These are phyloP conservation scores for Ceyx margarethae DNA, from an alignment of 2,113 vertebrate genomes.

Conservation along the genomic window DNA sequence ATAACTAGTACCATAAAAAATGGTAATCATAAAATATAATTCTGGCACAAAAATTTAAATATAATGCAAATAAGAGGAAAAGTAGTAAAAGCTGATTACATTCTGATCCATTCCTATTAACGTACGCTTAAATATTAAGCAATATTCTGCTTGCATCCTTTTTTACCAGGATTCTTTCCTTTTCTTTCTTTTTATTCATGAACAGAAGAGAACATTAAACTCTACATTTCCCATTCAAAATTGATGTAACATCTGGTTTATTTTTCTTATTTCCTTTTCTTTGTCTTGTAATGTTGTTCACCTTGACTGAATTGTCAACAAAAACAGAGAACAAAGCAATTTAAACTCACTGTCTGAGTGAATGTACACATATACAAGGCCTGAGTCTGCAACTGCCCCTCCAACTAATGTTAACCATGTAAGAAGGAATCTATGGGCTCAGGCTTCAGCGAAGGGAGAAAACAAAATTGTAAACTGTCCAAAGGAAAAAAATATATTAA, in stretches of 20 bases:
- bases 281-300: neutral
- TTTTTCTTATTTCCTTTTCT: neutral
- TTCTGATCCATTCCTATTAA: neutral
- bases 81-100: neutral
- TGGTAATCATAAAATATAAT: slow-evolving; percentile 25
- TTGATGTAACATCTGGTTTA: neutral
- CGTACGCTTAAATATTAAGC: neutral
- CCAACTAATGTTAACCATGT: neutral
- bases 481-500: neutral
- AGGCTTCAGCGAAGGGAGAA: neutral
- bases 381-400: neutral
- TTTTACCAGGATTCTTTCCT: neutral
- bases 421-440: neutral
- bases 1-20: slow-evolving; percentile 28
- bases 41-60: slow-evolving; percentile 18
- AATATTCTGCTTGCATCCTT: neutral
- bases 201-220: neutral
- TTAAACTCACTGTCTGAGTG: neutral
- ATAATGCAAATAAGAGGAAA: slow-evolving; percentile 11
- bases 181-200: neutral
- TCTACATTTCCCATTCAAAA: neutral
- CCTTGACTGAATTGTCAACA: neutral
- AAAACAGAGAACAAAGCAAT: neutral
- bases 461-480: neutral
- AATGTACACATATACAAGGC: neutral